phyloP scores from a whole-genome alignment of 1,140 invertebrate species.

The Penaeus chinensis region DNA sequence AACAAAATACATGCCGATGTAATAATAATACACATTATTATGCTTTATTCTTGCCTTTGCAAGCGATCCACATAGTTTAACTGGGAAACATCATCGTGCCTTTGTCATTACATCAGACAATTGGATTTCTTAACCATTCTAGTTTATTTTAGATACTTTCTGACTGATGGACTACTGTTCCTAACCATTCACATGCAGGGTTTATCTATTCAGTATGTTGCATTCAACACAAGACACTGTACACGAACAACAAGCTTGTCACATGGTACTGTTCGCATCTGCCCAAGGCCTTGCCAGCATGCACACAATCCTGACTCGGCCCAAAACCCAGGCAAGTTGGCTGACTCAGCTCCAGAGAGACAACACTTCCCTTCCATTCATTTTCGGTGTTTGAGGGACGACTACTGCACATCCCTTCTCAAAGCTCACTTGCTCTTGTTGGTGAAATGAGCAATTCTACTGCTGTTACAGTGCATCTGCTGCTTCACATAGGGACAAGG shows the following conservation, averaged over 20 bases:
- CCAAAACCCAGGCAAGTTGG: too few relatives aligned
- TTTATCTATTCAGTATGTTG: constrained; percentile 57
- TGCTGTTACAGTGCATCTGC: neutral
- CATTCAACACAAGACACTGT: constrained; percentile 62
- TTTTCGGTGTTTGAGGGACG: neutral
- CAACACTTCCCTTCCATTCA: too few relatives aligned
- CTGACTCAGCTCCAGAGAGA: too few relatives aligned
- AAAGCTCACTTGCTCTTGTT: neutral
- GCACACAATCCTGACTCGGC: constrained; percentile 52
- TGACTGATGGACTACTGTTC: constrained; percentile 53
- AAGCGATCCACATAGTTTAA: constrained; percentile 46
- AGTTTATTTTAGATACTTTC: constrained; percentile 42
- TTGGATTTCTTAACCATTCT: constrained; percentile 41
- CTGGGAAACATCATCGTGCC: constrained; percentile 43
- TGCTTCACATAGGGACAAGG: too few relatives aligned
- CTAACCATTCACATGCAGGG: constrained; percentile 59
- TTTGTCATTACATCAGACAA: constrained; percentile 52
- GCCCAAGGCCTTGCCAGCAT: constrained; percentile 59
- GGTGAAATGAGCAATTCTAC: neutral
- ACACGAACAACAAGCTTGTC: constrained; percentile 59
- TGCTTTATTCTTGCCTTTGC: constrained; percentile 56
- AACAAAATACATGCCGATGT: constrained; percentile 59
- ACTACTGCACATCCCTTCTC: neutral
- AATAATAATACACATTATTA: constrained; percentile 59
- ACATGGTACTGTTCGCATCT: constrained; percentile 61